Conservation (phyloP, 1,140 invertebrate genomes). For the Mactra quadrangularis region DNA sequence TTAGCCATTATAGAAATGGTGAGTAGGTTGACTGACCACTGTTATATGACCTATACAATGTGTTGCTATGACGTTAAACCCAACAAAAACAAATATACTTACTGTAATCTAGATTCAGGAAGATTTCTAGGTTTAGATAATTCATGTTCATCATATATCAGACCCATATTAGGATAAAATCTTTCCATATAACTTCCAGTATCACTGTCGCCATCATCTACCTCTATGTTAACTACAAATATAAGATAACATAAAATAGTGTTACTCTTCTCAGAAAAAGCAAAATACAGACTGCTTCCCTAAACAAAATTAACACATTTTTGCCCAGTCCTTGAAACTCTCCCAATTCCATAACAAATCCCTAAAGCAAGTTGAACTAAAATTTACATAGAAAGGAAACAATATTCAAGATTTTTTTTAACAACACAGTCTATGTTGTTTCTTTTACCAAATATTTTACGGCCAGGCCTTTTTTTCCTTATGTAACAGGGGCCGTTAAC, state of each 20-base stretch:
- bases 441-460: no score
- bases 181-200: constrained; percentile 41
- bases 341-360: background rate
- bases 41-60: no score
- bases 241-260: background rate
- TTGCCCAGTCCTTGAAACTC: background rate
- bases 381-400: background rate
- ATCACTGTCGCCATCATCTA: constrained; percentile 20
- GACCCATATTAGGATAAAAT: constrained; percentile 48
- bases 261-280: no score
- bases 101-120: constrained; percentile 33
- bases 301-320: background rate
- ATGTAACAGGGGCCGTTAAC: no score
- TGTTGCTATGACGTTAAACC: no score
- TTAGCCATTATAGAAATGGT: no score
- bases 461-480: no score
- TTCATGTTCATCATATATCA: constrained; percentile 47
- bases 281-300: no score
- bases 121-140: constrained; percentile 39
- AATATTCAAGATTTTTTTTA: no score
- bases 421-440: no score
- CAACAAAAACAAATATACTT: constrained; percentile 7
- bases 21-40: no score
- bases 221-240: constrained; percentile 37
- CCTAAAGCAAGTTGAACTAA: background rate